Evolutionary conservation across 2,113 vertebrate genomes (phyloP), one percentile per base, ranked within the genome.

Genomic region (Sander vitreus): DNA sequence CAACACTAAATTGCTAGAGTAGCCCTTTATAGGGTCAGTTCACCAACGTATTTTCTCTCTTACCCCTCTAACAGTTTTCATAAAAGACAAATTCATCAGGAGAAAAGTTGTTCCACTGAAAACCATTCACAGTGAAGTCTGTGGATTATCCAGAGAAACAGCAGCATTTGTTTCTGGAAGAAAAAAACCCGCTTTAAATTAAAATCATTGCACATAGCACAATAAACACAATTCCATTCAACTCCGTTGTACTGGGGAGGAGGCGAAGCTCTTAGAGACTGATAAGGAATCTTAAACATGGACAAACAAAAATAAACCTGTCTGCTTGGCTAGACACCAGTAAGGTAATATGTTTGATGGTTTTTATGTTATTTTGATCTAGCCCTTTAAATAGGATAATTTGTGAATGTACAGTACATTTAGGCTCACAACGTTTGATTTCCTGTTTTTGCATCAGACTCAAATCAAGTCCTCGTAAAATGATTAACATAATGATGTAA

Each of bases 401-500:
- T 59, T 15, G 33, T 1, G 1, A 65, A 59, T 11, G 6, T 57
- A 39, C 12, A 13, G 16, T n/a, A 33, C 12, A 1, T 21, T 86
- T 54, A 30, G 57, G 60, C 33, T 59, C 73, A 11, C 54, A 27
- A 47, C 50, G 54, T 67, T 81, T 67, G 25, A 74, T 73, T 76
- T 82, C 62, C 75, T 73, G 79, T 66, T 64, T 81, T 84, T 85
- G 70, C 57, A 39, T 75, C 73, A 63, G 68, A 63, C 55, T 78
- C 55, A 6, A 21, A 70, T 77, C 50, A 69, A 36, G 65, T 66
- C 58, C 58, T 68, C 73, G 71, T 80, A 73, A 81, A 86, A 76
- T 81, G 23, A 80, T 86, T 59, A 79, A 58, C 47, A 16, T 70
- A 58, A 88, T 58, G 74, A 82, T 85, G 45, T 58, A 78, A 87